These are phyloP conservation scores for Hyposoter didymator DNA, from an alignment of 2,888 invertebrate genomes.

Conservation along the genomic window DNA sequence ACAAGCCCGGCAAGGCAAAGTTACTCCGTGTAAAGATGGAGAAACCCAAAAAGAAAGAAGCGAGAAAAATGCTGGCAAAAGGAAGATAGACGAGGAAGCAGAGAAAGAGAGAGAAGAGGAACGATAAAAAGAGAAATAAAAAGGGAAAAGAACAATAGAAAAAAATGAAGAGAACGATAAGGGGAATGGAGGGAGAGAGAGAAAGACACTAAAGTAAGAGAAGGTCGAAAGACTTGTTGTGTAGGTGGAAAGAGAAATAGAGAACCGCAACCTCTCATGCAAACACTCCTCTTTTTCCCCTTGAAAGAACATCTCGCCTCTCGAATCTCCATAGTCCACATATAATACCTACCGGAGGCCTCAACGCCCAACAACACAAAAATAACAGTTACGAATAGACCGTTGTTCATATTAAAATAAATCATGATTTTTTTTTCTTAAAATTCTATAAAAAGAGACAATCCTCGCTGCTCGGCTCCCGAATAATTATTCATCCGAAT, in stretches of 20 bases:
- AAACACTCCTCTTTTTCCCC: slow-evolving; percentile 32
- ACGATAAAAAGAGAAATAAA: slow-evolving; percentile 43
- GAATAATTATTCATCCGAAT: neutral
- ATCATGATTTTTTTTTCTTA: neutral
- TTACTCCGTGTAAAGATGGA: slow-evolving; percentile 55
- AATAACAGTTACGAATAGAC: slow-evolving; percentile 24
- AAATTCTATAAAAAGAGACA: neutral
- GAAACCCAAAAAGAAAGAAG: slow-evolving; percentile 13
- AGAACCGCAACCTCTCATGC: slow-evolving; percentile 24
- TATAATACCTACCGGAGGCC: slow-evolving; percentile 39
- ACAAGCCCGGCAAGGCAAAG: slow-evolving; percentile 59
- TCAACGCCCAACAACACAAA: slow-evolving; percentile 54
- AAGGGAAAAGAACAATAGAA: slow-evolving; percentile 21
- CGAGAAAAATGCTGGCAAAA: slow-evolving; percentile 40
- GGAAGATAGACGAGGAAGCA: slow-evolving; percentile 40
- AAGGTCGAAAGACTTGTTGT: slow-evolving; percentile 50
- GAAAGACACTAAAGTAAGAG: slow-evolving; percentile 21
- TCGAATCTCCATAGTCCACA: slow-evolving; percentile 23
- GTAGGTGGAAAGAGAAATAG: slow-evolving; percentile 40
- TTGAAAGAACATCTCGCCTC: slow-evolving; percentile 31
- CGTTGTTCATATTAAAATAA: neutral
- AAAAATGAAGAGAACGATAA: slow-evolving; percentile 10
- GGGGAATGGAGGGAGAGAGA: slow-evolving; percentile 15
- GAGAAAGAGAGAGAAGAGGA: slow-evolving; percentile 35
- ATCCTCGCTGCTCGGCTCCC: neutral